Evolutionary conservation across 2,888 invertebrate species (phyloP), one percentile per base, ranked within the genome.

Genomic region (Euzetes globulus): DNA sequence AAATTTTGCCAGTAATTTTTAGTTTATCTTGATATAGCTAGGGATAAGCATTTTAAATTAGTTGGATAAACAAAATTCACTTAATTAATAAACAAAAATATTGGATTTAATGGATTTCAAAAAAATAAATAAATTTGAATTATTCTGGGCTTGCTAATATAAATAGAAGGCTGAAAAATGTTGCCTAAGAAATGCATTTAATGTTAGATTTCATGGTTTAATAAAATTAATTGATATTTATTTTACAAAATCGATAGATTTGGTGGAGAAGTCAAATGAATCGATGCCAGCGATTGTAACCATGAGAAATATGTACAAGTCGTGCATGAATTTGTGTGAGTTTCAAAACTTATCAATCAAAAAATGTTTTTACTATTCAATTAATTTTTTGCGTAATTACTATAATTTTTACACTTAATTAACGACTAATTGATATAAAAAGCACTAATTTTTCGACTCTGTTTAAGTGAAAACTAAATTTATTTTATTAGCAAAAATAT

Each of bases 321-420:
- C 92, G 72, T 95, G 95, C 84, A 91, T 94, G 88, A 92, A 94
- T 82, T 88, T 89, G 83, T 88, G 92, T 92, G 84, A 88, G 88
- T 22, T 22, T 55, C 9, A 2, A 2, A 19, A 9, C 13, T 55
- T 55, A n/a, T 55, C 1, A 22, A 55, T 55, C 19, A 1, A 55
- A n/a, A n/a, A n/a, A n/a, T n/a, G 9, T 25, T 55, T 55, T 25
- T 13, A 19, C 2, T 19, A 19, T 7, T 25, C 19, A 27, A 47
- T 68, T 17, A 74, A 68, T n/a, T n/a, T n/a, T n/a, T n/a, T n/a
- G n/a, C n/a, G n/a, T n/a, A n/a, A n/a, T 45, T 33, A n/a, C 29
- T 19, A 2, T 41, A 33, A 33, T n/a, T 75, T 60, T 33, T 63
- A 27, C 29, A 45, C 33, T 19, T 58, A 63, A 75, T 63, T 74